Conservation (phyloP, 2,888 invertebrate genomes). For the Caenorhabditis uteleia region DNA sequence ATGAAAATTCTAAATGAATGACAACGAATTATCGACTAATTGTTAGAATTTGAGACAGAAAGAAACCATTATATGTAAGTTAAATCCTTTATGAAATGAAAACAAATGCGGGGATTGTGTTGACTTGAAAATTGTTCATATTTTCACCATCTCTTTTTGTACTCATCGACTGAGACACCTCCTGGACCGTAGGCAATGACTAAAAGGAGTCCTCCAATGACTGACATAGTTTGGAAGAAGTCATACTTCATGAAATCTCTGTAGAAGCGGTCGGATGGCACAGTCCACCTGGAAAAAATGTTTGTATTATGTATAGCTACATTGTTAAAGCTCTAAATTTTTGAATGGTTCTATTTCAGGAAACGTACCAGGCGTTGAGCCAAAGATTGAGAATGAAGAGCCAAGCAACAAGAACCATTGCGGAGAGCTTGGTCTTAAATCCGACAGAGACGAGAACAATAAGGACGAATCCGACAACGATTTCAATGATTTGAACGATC, state of each 20-base stretch:
- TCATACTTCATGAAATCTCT: slow-evolving; percentile 99
- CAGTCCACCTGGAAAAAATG: too few species aligned
- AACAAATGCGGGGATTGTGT: background rate
- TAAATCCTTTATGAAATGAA: background rate
- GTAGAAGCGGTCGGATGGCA: slow-evolving; percentile 91
- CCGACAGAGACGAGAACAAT: slow-evolving; percentile 96
- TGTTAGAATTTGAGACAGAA: slow-evolving; percentile 22
- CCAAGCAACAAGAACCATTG: slow-evolving; percentile 88
- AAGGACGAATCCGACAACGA: slow-evolving; percentile 85
- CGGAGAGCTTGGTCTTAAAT: slow-evolving; percentile 97
- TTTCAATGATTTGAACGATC: slow-evolving; percentile 74
- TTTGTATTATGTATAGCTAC: slow-evolving; percentile 23
- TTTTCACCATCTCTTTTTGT: slow-evolving; percentile 93
- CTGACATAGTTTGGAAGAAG: slow-evolving; percentile 94
- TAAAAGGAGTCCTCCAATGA: slow-evolving; percentile 93
- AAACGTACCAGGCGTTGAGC: slow-evolving; percentile 89
- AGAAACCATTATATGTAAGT: slow-evolving; percentile 18
- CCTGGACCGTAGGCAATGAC: slow-evolving; percentile 98
- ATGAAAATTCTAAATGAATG: slow-evolving; percentile 1
- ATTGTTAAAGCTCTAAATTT: background rate
- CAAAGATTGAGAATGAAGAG: slow-evolving; percentile 87
- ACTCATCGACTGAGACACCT: slow-evolving; percentile 98
- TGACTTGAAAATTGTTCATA: background rate
- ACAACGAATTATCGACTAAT: slow-evolving; percentile 25
- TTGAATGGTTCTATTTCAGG: slow-evolving; percentile 1